Conservation (phyloP, 1,140 invertebrate species). For the Sycophila sp. region DNA sequence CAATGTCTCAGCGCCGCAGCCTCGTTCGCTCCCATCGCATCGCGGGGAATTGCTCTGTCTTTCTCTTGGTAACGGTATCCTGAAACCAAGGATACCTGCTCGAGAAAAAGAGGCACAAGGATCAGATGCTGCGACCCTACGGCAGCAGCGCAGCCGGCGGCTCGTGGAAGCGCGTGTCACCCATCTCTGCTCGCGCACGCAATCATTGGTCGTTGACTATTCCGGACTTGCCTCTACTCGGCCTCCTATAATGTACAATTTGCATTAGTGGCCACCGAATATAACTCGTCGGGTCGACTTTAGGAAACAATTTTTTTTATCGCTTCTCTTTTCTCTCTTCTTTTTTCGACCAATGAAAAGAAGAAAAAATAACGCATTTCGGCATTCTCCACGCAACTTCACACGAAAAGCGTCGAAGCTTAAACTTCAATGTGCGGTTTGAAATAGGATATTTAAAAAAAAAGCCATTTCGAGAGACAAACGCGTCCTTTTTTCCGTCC, state of each 20-base stretch:
- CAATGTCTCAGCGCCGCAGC: no score
- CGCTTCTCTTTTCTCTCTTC: background rate
- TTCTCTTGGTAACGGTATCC: conserved; percentile 41
- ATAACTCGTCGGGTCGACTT: background rate
- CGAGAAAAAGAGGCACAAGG: conserved; percentile 7
- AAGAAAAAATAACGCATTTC: no score
- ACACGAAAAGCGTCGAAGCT: background rate
- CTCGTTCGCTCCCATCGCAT: no score
- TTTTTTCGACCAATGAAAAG: no score
- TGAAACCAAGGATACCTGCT: conserved; percentile 32
- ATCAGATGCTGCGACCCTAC: conserved; percentile 23
- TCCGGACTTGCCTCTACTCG: background rate
- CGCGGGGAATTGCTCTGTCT: background rate
- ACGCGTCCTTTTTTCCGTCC: background rate
- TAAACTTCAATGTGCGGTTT: conserved; percentile 6
- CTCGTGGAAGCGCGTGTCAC: conserved; percentile 32
- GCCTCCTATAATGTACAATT: no score
- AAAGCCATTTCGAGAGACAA: background rate
- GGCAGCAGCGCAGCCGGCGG: background rate
- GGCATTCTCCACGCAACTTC: background rate
- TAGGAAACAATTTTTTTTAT: background rate
- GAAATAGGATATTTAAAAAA: conserved; percentile 18
- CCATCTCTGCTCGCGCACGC: conserved; percentile 14
- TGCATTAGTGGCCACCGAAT: background rate
- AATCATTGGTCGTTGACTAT: conserved; percentile 7